Evolutionary conservation across 2,888 invertebrate genomes (phyloP).

Genomic region (Odontocolon sp.): DNA sequence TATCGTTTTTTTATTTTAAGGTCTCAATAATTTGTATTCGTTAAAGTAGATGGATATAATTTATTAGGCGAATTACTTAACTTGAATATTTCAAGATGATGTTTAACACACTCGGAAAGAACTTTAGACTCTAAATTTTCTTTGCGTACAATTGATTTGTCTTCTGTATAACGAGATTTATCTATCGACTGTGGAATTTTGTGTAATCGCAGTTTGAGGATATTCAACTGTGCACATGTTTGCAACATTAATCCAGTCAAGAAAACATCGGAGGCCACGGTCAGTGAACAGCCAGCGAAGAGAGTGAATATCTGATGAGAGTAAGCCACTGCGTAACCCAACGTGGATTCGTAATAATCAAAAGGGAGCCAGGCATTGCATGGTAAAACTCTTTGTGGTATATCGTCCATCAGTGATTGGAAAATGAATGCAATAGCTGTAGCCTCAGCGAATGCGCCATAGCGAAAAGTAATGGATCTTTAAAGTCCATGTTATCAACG

Average conservation of each 20-base stretch:
- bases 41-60: too few species aligned
- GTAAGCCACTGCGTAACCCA: constrained; percentile 32
- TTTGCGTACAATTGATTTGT: not conserved
- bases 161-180: too few species aligned
- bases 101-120: constrained; percentile 38
- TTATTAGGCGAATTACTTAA: not conserved
- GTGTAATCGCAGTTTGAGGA: constrained; percentile 66
- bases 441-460: constrained; percentile 25
- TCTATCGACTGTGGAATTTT: constrained; percentile 1
- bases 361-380: constrained; percentile 62
- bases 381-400: constrained; percentile 38
- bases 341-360: constrained; percentile 29
- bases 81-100: constrained; percentile 55
- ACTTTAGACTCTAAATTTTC: constrained; percentile 21
- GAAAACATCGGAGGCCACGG: constrained; percentile 69
- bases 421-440: constrained; percentile 15
- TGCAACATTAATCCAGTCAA: constrained; percentile 63
- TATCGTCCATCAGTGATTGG: constrained; percentile 37
- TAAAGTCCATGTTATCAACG: not conserved
- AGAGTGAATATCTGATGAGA: constrained; percentile 51
- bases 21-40: too few species aligned
- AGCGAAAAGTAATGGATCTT: constrained; percentile 35
- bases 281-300: constrained; percentile 39
- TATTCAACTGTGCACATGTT: constrained; percentile 68
- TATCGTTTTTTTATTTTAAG: too few species aligned